Conservation (phyloP, 2,797 vertebrate species). For the Hydrophis major region DNA sequence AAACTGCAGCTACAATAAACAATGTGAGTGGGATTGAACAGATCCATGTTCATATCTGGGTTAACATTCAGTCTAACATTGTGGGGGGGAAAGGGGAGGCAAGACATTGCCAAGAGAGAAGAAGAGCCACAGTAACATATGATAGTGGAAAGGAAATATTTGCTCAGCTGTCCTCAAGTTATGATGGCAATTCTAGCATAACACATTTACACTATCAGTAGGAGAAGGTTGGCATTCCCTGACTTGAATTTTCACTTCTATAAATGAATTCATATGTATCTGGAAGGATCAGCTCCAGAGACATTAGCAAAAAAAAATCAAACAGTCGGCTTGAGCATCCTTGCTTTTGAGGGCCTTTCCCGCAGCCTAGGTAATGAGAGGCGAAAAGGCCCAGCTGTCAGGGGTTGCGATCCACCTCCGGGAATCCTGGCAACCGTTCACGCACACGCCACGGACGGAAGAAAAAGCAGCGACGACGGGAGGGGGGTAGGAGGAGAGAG, state of each 20-base stretch:
- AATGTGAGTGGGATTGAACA: background rate
- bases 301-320: background rate
- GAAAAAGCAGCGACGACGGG: background rate
- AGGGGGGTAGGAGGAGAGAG: too few species aligned
- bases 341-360: background rate
- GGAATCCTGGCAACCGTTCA: slow-evolving; percentile 35
- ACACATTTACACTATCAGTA: background rate
- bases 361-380: background rate
- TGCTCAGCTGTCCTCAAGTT: background rate
- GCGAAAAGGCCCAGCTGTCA: background rate
- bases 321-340: background rate
- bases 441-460: background rate
- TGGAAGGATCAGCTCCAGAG: background rate
- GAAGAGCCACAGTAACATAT: background rate
- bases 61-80: background rate
- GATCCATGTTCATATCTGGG: background rate
- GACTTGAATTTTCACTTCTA: background rate
- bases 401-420: background rate
- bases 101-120: background rate
- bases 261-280: background rate
- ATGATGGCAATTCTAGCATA: background rate
- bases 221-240: background rate
- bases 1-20: background rate
- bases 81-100: background rate
- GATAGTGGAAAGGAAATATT: background rate